These are phyloP conservation scores for Holacanthus passer DNA, from an alignment of 2,113 vertebrate species.

Conservation along the genomic window DNA sequence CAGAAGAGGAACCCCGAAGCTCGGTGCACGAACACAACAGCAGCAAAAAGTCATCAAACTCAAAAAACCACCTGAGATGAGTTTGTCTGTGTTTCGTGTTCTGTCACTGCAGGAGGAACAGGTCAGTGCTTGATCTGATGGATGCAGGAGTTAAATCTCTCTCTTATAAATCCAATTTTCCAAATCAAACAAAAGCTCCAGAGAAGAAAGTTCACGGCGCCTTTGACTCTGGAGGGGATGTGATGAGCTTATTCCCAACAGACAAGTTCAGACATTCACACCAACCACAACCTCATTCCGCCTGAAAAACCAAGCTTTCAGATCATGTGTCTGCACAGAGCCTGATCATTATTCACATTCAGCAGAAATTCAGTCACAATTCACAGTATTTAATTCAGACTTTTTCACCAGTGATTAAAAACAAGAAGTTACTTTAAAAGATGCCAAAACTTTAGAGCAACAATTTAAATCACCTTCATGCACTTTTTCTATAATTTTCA, in stretches of 20 bases:
- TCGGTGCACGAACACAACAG: background rate
- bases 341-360: background rate
- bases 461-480: background rate
- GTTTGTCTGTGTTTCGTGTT: background rate
- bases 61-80: background rate
- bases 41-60: background rate
- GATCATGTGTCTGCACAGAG: constrained; percentile 22
- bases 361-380: background rate
- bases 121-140: background rate
- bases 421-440: background rate
- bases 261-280: constrained; percentile 64
- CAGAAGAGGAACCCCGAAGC: background rate
- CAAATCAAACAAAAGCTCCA: background rate
- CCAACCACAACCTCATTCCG: constrained; percentile 49
- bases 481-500: background rate
- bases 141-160: background rate
- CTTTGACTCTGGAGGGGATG: constrained; percentile 13
- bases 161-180: background rate
- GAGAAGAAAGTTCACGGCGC: background rate
- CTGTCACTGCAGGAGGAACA: background rate
- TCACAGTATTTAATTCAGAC: no score
- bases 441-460: background rate
- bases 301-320: background rate
- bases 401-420: no score
- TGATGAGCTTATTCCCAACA: constrained; percentile 20